phyloP scores from a whole-genome alignment of 2,797 vertebrate genomes.

The Uromys caudimaculatus region DNA sequence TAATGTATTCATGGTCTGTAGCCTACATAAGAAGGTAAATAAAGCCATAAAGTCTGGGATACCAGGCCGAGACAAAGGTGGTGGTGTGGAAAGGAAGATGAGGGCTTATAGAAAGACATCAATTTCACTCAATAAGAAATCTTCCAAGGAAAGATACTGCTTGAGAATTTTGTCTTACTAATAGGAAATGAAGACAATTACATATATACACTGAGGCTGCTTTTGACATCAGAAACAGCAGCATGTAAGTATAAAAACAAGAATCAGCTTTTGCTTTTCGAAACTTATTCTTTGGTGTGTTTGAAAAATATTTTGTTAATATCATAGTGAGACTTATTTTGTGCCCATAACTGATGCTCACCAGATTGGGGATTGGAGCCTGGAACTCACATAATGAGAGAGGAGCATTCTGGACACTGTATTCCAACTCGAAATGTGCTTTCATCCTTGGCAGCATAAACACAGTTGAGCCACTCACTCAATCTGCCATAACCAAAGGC shows the following conservation, averaged over 20 bases:
- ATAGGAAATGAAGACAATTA: background rate
- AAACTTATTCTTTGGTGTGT: background rate
- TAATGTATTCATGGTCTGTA: background rate
- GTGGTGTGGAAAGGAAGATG: background rate
- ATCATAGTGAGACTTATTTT: background rate
- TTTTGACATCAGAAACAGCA: background rate
- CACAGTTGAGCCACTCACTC: background rate
- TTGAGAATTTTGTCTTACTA: background rate
- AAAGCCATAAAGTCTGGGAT: background rate
- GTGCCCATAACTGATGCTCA: background rate
- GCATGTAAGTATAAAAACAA: background rate
- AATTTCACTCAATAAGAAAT: background rate
- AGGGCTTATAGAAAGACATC: background rate
- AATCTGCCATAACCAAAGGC: background rate
- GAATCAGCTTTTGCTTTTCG: background rate
- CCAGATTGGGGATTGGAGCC: background rate
- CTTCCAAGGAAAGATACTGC: background rate
- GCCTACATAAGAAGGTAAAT: background rate
- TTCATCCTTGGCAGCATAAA: background rate
- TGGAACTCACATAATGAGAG: background rate
- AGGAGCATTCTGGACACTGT: background rate
- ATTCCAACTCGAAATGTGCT: background rate
- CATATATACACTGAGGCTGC: background rate
- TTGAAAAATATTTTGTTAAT: slow-evolving; percentile 18
- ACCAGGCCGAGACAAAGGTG: background rate